Evolutionary conservation across 2,888 invertebrate genomes (phyloP).

Genomic region (Ypsolopha sequella): DNA sequence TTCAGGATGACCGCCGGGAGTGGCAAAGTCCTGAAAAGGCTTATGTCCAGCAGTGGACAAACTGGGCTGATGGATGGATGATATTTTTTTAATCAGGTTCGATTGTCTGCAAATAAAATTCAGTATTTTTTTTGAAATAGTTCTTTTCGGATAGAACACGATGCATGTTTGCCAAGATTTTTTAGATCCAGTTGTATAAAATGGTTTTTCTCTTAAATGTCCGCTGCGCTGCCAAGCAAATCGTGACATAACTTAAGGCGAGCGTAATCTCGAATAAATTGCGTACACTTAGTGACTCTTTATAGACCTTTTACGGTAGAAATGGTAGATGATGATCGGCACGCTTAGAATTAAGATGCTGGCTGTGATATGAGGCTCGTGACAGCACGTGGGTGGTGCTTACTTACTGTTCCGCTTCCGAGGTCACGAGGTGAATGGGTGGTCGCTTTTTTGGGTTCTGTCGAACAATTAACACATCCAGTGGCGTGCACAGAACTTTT

Average conservation of each 20-base stretch:
- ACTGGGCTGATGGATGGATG: too few species aligned
- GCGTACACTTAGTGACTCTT: conserved; percentile 65
- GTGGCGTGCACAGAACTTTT: too few species aligned
- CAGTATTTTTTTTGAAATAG: too few species aligned
- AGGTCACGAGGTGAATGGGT: conserved; percentile 1
- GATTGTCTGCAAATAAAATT: too few species aligned
- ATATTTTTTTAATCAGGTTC: too few species aligned
- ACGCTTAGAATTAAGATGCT: conserved; percentile 68
- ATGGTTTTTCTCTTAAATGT: too few species aligned
- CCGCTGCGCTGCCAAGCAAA: conserved; percentile 30
- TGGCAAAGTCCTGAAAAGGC: too few species aligned
- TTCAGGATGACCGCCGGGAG: too few species aligned
- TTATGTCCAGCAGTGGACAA: too few species aligned
- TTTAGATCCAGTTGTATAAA: background rate
- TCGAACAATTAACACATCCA: too few species aligned
- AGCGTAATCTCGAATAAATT: conserved; percentile 60
- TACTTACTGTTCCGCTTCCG: conserved; percentile 6
- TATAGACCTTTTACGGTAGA: conserved; percentile 67
- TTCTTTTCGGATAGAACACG: too few species aligned
- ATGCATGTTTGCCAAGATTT: background rate
- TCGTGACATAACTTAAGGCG: conserved; percentile 59
- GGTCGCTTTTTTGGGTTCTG: background rate
- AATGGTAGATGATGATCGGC: conserved; percentile 68
- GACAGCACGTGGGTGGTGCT: conserved; percentile 58
- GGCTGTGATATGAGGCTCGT: conserved; percentile 48